phyloP scores from a whole-genome alignment of 2,113 vertebrate genomes.

The Zapornia atra region DNA sequence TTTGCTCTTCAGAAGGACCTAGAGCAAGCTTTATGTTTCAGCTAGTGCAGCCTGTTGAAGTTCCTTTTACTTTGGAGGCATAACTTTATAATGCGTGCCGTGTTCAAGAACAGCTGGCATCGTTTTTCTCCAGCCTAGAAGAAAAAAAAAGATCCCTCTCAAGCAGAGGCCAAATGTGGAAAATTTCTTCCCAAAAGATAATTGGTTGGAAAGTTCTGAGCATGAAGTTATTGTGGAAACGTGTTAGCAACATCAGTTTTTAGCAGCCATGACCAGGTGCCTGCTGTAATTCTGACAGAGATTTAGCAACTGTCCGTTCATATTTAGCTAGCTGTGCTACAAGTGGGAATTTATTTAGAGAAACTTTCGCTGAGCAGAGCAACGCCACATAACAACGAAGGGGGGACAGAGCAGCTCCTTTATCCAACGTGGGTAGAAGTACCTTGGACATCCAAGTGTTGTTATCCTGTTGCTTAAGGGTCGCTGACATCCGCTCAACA shows the following conservation, averaged over 20 bases:
- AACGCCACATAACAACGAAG: neutral
- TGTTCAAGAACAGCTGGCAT: constrained; percentile 37
- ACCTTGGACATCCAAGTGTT: neutral
- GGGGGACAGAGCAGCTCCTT: neutral
- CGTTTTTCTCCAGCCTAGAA: constrained; percentile 18
- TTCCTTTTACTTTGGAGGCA: neutral
- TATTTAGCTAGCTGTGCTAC: neutral
- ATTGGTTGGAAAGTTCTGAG: constrained; percentile 42
- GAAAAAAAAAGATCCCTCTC: neutral
- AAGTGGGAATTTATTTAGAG: neutral
- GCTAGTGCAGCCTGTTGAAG: neutral
- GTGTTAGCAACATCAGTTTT: neutral
- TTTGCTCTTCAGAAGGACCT: neutral
- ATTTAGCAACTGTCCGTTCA: neutral
- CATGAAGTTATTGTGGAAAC: constrained; percentile 45
- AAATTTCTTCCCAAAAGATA: constrained; percentile 42
- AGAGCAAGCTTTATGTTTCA: neutral
- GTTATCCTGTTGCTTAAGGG: neutral
- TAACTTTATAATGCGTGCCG: neutral
- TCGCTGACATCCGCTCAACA: neutral
- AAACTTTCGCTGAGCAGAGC: neutral
- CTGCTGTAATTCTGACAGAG: constrained; percentile 22
- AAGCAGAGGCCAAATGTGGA: constrained; percentile 36
- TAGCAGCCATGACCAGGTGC: constrained; percentile 34
- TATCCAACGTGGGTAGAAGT: neutral